These are phyloP conservation scores for Limnothrissa miodon DNA, from an alignment of 2,113 vertebrate species.

Conservation along the genomic window DNA sequence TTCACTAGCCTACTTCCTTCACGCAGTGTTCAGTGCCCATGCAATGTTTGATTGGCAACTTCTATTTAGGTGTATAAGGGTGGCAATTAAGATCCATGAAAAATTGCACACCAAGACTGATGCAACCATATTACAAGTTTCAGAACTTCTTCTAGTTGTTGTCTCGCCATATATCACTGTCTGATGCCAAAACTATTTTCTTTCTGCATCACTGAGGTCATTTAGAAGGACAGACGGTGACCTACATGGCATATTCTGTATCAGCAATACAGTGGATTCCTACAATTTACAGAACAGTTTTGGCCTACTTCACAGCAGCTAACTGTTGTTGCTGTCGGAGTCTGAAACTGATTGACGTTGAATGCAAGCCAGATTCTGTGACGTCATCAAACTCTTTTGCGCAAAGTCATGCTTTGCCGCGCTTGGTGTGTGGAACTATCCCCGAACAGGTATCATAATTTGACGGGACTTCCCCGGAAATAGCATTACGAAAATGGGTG, in stretches of 20 bases:
- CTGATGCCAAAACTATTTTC: neutral
- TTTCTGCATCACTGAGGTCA: neutral
- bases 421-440: neutral
- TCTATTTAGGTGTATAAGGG: neutral
- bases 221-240: neutral
- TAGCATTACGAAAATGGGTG: conserved; percentile 16
- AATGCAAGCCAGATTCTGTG: conserved; percentile 15
- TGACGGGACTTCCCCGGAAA: conserved; percentile 6
- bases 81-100: neutral
- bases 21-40: neutral
- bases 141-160: neutral
- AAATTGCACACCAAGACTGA: neutral
- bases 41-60: neutral
- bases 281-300: neutral
- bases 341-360: neutral
- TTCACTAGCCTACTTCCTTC: neutral
- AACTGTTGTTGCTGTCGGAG: neutral
- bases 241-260: neutral
- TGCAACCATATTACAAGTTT: neutral
- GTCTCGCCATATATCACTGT: conserved; percentile 25
- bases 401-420: neutral
- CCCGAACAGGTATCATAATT: conserved; percentile 56
- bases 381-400: neutral
- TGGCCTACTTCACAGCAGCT: neutral
- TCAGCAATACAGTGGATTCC: neutral